These are phyloP conservation scores for Ispidina lecontei DNA, from an alignment of 2,797 vertebrate species.

Conservation along the genomic window DNA sequence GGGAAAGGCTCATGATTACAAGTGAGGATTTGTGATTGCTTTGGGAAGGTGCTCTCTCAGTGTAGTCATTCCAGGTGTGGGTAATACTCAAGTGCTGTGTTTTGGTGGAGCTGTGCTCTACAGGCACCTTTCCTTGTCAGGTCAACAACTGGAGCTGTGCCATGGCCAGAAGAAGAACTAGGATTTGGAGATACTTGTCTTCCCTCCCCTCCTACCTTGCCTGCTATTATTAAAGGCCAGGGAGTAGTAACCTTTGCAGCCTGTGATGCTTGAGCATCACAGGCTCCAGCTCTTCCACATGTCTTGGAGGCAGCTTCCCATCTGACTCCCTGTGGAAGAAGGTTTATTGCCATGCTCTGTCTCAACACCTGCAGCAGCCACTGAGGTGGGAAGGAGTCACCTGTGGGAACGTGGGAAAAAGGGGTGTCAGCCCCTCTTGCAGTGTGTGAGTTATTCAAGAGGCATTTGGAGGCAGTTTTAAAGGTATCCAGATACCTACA, in stretches of 20 bases:
- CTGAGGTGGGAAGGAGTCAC: background rate
- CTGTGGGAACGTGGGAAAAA: background rate
- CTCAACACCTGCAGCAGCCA: background rate
- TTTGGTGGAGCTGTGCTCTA: background rate
- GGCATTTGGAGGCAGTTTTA: background rate
- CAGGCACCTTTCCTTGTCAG: background rate
- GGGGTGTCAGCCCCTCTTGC: background rate
- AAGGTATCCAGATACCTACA: slow-evolving; percentile 34
- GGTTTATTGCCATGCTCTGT: background rate
- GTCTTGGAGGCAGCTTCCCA: background rate
- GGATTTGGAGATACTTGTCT: background rate
- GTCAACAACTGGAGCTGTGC: background rate
- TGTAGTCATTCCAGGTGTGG: background rate
- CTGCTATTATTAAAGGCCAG: background rate
- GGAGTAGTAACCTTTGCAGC: background rate
- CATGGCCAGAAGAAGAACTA: background rate
- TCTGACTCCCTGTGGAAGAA: rapidly evolving
- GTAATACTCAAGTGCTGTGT: background rate
- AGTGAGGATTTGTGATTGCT: background rate
- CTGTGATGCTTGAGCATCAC: background rate
- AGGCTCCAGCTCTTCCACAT: background rate
- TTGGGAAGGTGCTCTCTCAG: background rate
- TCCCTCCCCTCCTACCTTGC: background rate
- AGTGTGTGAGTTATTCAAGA: background rate
- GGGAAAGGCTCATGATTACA: background rate